These are phyloP conservation scores for Pseudopipra pipra DNA, from an alignment of 2,113 vertebrate genomes.

Conservation along the genomic window DNA sequence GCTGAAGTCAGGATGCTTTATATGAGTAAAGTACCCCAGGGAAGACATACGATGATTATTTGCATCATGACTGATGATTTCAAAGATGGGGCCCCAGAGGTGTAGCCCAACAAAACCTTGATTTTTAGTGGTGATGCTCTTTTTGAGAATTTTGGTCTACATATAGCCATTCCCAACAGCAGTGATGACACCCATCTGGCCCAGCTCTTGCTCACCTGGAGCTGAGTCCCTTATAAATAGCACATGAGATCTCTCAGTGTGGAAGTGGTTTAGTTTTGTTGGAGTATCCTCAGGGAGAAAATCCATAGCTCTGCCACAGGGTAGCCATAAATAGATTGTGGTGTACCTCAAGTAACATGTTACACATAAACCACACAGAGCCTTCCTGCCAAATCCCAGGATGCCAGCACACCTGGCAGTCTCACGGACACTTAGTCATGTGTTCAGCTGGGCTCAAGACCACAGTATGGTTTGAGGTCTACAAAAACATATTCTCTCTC, in stretches of 20 bases:
- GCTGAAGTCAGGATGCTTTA: slow-evolving; percentile 2
- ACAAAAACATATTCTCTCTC: neutral
- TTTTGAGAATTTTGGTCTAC: neutral
- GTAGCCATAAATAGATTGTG: neutral
- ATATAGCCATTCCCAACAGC: neutral
- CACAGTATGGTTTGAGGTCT: neutral
- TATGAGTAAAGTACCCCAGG: neutral
- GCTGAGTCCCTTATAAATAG: neutral
- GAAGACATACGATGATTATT: neutral
- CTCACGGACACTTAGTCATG: neutral
- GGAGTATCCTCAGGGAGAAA: neutral
- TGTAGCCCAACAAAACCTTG: neutral
- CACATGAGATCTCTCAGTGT: neutral
- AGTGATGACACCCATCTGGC: neutral
- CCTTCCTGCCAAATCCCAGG: neutral
- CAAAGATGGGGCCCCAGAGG: neutral
- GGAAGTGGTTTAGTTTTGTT: neutral
- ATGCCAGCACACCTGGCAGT: neutral
- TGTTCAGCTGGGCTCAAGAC: neutral
- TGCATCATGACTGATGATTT: neutral
- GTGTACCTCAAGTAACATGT: neutral
- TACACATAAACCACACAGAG: neutral
- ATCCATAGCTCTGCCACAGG: neutral
- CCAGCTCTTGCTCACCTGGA: neutral
- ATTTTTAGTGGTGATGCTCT: neutral